Percentiles rank a stretch among this genome's conserved stretches.
phyloP scores from a whole-genome alignment of 2,113 vertebrate species.

The Thalassarche chlororhynchos region DNA sequence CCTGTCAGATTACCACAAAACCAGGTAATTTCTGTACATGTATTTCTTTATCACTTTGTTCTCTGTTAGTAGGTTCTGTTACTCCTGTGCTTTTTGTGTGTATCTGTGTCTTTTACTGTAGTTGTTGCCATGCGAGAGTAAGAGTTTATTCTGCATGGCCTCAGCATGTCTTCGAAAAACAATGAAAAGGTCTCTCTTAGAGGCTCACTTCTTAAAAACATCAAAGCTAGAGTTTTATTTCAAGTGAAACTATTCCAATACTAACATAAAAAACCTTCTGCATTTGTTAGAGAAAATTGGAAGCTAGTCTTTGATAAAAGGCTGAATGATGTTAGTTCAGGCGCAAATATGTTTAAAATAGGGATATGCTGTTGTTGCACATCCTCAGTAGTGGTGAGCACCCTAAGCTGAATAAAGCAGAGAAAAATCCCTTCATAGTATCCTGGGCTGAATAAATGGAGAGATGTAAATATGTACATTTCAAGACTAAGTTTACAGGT shows the following conservation, averaged over 20 bases:
- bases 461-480: neutral
- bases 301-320: neutral
- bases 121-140: neutral
- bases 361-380: neutral
- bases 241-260: neutral
- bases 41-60: neutral
- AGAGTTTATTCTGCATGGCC: neutral
- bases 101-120: neutral
- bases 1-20: neutral
- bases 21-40: neutral
- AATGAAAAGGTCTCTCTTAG: accelerated
- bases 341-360: neutral
- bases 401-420: neutral
- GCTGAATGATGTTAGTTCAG: accelerated
- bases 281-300: neutral
- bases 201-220: neutral
- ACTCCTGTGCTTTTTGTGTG: neutral
- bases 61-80: neutral
- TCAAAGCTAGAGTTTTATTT: neutral
- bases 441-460: neutral
- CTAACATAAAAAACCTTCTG: neutral
- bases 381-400: neutral
- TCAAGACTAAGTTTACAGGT: neutral
- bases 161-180: neutral
- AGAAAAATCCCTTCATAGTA: neutral